These are phyloP conservation scores for Eupeodes latifasciatus DNA, from an alignment of 2,888 invertebrate species.

Conservation along the genomic window DNA sequence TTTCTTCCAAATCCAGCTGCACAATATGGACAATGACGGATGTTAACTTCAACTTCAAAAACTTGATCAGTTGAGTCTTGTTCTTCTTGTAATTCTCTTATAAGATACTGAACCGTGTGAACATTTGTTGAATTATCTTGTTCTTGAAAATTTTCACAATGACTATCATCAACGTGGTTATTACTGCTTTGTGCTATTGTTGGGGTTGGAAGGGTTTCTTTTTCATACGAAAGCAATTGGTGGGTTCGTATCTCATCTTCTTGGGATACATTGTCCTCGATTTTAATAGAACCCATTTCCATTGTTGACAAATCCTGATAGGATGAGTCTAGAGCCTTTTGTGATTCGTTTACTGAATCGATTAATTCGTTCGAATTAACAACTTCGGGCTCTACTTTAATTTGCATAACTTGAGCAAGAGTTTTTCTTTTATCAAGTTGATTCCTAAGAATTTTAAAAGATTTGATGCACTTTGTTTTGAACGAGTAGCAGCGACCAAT, in stretches of 20 bases:
- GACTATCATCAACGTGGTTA: background rate
- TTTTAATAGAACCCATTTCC: background rate
- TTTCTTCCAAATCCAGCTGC: background rate
- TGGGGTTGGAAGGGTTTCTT: background rate
- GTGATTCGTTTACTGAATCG: background rate
- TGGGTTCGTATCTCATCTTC: background rate
- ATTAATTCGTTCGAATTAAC: background rate
- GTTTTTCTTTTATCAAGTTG: background rate
- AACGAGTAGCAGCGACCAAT: conserved; percentile 13
- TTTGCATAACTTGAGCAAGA: background rate
- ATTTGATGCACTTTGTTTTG: conserved; percentile 10
- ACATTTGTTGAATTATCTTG: background rate
- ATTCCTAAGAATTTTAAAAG: background rate
- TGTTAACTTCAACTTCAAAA: background rate
- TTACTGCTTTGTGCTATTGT: too few species aligned
- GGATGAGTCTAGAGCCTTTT: background rate
- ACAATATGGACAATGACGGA: conserved; percentile 11
- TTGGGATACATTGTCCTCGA: background rate
- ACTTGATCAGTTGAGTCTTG: background rate
- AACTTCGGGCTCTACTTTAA: conserved; percentile 11
- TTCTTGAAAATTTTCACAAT: background rate
- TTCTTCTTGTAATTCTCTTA: background rate
- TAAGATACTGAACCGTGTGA: conserved; percentile 13
- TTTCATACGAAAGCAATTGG: background rate
- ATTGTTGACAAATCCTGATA: background rate